Percentiles rank a stretch among this genome's conserved stretches.
Conservation (phyloP, 2,113 vertebrate genomes). For the Atractosteus spatula region DNA sequence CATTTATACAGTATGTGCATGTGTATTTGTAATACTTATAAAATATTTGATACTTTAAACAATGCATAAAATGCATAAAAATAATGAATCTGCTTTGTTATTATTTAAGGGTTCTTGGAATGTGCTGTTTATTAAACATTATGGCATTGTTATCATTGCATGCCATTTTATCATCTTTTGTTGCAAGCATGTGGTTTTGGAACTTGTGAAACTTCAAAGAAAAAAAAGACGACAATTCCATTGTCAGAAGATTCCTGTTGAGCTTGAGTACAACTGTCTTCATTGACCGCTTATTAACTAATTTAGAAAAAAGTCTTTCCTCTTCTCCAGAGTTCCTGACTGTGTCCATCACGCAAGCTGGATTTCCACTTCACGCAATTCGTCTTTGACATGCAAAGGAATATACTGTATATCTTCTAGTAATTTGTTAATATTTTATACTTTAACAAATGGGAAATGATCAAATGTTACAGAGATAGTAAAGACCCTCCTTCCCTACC, state of each 20-base stretch:
- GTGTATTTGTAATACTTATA: no score
- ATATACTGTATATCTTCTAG: no score
- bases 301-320: neutral
- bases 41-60: neutral
- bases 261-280: conserved; percentile 1
- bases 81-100: neutral
- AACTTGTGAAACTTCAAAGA: conserved; percentile 4
- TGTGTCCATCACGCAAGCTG: no score
- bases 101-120: neutral
- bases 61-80: neutral
- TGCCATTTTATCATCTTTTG: neutral
- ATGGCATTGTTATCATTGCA: neutral
- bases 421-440: no score
- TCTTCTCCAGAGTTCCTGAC: no score
- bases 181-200: conserved; percentile 12
- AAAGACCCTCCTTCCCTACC: no score
- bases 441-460: no score
- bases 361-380: neutral
- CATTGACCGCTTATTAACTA: neutral
- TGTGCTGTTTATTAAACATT: neutral
- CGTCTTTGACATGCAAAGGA: no score
- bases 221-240: neutral
- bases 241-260: neutral
- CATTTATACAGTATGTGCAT: no score
- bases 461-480: no score